Conservation (phyloP, 2,113 vertebrate genomes). For the Stigmatopora argus region DNA sequence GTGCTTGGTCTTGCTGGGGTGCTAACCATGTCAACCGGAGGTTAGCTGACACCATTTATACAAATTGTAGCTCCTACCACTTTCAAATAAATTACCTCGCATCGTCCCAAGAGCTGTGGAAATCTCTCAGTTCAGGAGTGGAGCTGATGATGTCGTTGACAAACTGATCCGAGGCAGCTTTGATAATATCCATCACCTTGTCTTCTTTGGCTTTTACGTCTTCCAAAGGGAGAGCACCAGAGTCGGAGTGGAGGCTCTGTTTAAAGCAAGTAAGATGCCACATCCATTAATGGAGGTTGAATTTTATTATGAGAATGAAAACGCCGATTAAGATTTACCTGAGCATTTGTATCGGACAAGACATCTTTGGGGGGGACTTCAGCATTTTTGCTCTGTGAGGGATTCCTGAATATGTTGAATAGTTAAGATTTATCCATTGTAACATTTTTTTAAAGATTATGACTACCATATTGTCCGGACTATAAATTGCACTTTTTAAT, state of each 20-base stretch:
- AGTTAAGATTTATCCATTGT: too few species aligned
- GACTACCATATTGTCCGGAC: too few species aligned
- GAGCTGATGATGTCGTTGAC: conserved; percentile 69
- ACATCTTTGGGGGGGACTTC: conserved; percentile 37
- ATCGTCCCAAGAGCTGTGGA: conserved; percentile 38
- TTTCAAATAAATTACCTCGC: conserved; percentile 51
- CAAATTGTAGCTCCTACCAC: not conserved
- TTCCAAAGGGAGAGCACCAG: conserved; percentile 37
- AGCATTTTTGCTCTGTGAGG: conserved; percentile 38
- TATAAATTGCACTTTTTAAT: too few species aligned
- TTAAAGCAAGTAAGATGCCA: conserved; percentile 17
- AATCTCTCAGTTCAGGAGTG: conserved; percentile 68
- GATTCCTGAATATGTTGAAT: conserved; percentile 52
- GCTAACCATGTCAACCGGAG: conserved; percentile 20
- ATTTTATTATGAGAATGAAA: not conserved
- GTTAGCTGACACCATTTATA: not conserved
- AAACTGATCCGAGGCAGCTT: conserved; percentile 43
- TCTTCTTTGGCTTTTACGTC: conserved; percentile 27
- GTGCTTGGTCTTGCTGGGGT: conserved; percentile 32
- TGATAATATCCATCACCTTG: conserved; percentile 17
- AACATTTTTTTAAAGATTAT: too few species aligned
- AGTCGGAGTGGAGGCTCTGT: conserved; percentile 40
- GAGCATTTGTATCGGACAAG: conserved; percentile 17
- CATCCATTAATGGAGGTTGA: not conserved
- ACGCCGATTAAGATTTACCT: conserved; percentile 37